These are phyloP conservation scores for Ceratina japonica DNA, from an alignment of 1,140 invertebrate genomes.

Conservation along the genomic window DNA sequence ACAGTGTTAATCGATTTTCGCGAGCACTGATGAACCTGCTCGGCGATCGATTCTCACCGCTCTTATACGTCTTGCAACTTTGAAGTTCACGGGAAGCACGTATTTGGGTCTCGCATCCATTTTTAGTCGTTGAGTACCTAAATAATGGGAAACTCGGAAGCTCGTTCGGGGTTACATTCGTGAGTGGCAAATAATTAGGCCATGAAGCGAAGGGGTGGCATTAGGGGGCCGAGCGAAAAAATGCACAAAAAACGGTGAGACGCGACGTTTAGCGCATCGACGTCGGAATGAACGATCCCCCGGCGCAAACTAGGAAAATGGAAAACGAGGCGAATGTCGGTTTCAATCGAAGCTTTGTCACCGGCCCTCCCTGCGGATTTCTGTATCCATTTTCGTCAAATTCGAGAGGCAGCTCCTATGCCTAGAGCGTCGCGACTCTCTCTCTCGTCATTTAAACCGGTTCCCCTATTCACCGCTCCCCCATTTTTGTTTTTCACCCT, in stretches of 20 bases:
- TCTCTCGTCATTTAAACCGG: not conserved
- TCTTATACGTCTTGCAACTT: not conserved
- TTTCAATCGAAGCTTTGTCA: slow-evolving; percentile 2
- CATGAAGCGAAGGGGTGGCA: not conserved
- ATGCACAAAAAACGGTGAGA: not conserved
- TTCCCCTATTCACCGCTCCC: not conserved
- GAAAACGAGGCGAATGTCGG: not conserved
- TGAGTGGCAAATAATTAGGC: slow-evolving; percentile 12
- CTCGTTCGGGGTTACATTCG: not conserved
- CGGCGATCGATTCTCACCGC: too few relatives aligned
- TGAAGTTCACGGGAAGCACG: not conserved
- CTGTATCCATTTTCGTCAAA: not conserved
- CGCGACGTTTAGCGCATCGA: not conserved
- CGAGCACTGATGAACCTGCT: too few relatives aligned
- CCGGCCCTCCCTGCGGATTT: not conserved
- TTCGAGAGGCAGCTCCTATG: not conserved
- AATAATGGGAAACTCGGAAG: not conserved
- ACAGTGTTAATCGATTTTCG: too few relatives aligned
- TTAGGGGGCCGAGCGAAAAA: too few relatives aligned
- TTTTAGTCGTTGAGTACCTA: not conserved
- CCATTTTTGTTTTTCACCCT: not conserved
- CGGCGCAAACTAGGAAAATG: not conserved
- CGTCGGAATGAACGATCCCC: not conserved
- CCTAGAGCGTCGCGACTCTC: too few relatives aligned
- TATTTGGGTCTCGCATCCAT: not conserved